phyloP scores from a whole-genome alignment of 2,888 invertebrate genomes.

The Metalampra italica region DNA sequence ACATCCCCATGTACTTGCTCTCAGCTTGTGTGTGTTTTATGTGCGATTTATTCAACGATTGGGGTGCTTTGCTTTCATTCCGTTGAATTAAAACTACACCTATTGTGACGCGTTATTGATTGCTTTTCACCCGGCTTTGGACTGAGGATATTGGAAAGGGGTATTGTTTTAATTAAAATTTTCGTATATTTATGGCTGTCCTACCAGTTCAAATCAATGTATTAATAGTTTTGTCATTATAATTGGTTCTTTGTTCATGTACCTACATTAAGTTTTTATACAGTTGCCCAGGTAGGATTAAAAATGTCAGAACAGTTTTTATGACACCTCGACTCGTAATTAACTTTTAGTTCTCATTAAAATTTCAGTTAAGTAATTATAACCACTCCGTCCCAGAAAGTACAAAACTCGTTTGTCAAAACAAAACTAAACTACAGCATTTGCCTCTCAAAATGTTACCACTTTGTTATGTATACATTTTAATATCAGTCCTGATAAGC shows the following conservation, averaged over 20 bases:
- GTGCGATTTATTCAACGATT: slow-evolving; percentile 60
- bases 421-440: background rate
- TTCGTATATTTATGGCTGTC: too few species aligned
- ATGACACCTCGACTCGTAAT: too few species aligned
- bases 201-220: too few species aligned
- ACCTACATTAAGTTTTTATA: too few species aligned
- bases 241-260: too few species aligned
- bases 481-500: background rate
- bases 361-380: too few species aligned
- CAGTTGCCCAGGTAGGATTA: too few species aligned
- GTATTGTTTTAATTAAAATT: background rate
- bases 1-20: slow-evolving; percentile 60
- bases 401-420: background rate
- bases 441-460: background rate
- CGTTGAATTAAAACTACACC: slow-evolving; percentile 54
- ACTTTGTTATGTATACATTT: background rate
- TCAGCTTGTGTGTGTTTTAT: slow-evolving; percentile 56
- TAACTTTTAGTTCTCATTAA: too few species aligned
- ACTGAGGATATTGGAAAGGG: background rate
- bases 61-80: slow-evolving; percentile 68
- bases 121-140: slow-evolving; percentile 21
- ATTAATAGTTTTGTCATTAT: too few species aligned
- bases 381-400: too few species aligned
- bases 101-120: slow-evolving; percentile 26
- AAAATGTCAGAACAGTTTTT: too few species aligned